Base-by-base conservation (phyloP, 2,888 invertebrate genomes). In the Dascillus cervinus region DNA sequence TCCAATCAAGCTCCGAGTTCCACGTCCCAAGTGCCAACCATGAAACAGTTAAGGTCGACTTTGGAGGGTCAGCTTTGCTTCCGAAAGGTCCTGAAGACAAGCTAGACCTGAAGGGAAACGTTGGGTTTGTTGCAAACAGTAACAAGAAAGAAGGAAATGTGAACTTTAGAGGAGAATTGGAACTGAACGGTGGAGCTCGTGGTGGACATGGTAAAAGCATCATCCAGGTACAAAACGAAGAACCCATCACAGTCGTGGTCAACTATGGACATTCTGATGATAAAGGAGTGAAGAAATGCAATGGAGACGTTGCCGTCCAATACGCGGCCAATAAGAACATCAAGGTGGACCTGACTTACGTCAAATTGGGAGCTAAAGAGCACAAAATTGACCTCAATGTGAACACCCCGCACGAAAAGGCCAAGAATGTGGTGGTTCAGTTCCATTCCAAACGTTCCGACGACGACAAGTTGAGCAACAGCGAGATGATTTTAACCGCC, bases 391-490 rank as follows among this genome's bases (percentile, higher is more conserved):
- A 61, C 2, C 57, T 70, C 1, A 64, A 65, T 8, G 34, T 57
- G 46, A 70, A 49, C 49, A 60, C 67, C 0, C 69, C 75, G 2
- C 56, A 62, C 13, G 75, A 75, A 20, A 60, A 66, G 2, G 50
- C 67, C 11, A 73, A 73, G 56, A 66, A 65, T 17, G 52, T 75
- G 1, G 67, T 71, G 12, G 15, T 77, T 2, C 50, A 57, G 11
- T 54, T 77, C 1, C 58, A 66, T 19, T 62, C 65, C n/a, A 73
- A 58, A 33, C 41, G 44, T n/a, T 44, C 53, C 4, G 48, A 53
- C 3, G 56, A 60, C 22, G 38, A 41, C 17, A 53, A 52, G 15
- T 45, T 52, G 8, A 33, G 56, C 19, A 56, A 60, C 8, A 62
- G 62, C 26, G 65, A 70, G 4, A 41, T 71, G 1, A 49, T 65